A percentile compares a stretch with the other conserved stretches of the same genome.
phyloP scores from a whole-genome alignment of 2,797 vertebrate species.

The Cryptoprocta ferox region DNA sequence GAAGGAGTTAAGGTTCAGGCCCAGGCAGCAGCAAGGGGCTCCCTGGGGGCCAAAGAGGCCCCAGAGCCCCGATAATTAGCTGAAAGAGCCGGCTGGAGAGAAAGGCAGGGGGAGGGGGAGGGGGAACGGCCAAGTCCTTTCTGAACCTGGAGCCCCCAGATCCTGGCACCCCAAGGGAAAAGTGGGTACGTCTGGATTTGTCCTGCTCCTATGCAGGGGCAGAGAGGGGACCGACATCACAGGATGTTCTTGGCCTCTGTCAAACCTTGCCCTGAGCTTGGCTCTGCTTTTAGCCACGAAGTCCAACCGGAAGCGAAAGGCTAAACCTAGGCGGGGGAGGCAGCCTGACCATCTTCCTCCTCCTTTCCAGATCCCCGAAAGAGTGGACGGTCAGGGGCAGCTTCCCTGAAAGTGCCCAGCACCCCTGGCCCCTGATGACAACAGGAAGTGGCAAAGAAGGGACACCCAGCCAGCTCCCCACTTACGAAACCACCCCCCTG shows the following conservation, averaged over 20 bases:
- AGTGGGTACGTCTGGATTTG: conserved; percentile 41
- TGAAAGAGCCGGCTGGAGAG: conserved; percentile 59
- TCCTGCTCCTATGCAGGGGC: not conserved
- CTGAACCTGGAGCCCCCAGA: not conserved
- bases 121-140: not conserved
- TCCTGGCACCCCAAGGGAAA: not conserved
- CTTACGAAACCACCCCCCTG: not conserved
- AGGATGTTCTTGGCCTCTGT: conserved; percentile 70
- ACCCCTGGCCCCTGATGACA: not conserved
- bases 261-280: conserved; percentile 74
- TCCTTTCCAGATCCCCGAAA: conserved; percentile 49
- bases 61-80: conserved; percentile 58
- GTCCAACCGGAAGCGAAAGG: conserved; percentile 72
- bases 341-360: conserved; percentile 55
- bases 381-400: conserved; percentile 13
- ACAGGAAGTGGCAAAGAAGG: conserved; percentile 43
- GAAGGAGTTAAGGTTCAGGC: conserved; percentile 72
- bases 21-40: conserved; percentile 7
- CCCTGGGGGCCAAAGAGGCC: conserved; percentile 29
- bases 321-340: conserved; percentile 53
- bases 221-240: not conserved
- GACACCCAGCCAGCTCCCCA: not conserved
- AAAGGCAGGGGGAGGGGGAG: not conserved
- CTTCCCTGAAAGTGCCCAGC: not conserved
- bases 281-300: conserved; percentile 63